Percentiles rank a stretch among this genome's conserved stretches.
These are phyloP conservation scores for Drosophila anceps DNA, from an alignment of 2,888 invertebrate genomes.

Conservation along the genomic window DNA sequence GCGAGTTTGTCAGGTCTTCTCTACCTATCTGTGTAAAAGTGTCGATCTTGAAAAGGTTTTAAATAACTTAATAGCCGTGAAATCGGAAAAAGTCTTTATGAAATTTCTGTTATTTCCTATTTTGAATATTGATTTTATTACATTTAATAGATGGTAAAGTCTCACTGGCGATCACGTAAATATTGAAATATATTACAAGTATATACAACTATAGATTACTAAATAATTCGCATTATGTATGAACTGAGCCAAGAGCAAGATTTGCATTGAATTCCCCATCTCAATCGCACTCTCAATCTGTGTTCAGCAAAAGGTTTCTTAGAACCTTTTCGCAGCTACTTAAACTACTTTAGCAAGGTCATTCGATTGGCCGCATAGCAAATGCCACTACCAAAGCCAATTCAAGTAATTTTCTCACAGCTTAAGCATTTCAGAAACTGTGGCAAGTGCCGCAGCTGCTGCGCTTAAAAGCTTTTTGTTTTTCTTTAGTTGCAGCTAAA, in stretches of 20 bases:
- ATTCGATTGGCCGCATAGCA: slow-evolving; percentile 34
- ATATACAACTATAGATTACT: too few relatives aligned
- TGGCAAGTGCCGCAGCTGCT: slow-evolving; percentile 35
- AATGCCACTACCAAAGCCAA: slow-evolving; percentile 11
- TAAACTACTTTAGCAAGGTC: slow-evolving; percentile 32
- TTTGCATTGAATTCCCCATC: not conserved
- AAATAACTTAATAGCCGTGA: too few relatives aligned
- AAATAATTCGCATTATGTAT: too few relatives aligned
- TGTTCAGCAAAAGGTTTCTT: not conserved
- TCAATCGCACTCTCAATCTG: not conserved
- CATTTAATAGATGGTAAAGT: too few relatives aligned
- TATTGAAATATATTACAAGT: too few relatives aligned
- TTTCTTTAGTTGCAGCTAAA: slow-evolving; percentile 49
- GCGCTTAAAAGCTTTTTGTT: slow-evolving; percentile 29
- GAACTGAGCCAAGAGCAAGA: not conserved
- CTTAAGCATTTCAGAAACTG: slow-evolving; percentile 26
- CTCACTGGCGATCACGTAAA: too few relatives aligned
- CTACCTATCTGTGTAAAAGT: too few relatives aligned
- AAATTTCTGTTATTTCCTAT: too few relatives aligned
- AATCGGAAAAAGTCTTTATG: too few relatives aligned
- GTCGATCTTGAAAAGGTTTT: too few relatives aligned
- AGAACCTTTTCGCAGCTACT: slow-evolving; percentile 19
- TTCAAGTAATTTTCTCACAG: slow-evolving; percentile 39
- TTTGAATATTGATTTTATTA: too few relatives aligned
- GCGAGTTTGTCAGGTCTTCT: too few relatives aligned